Evolutionary conservation across 2,888 invertebrate species (phyloP).

Genomic region (Acronicta leporina): DNA sequence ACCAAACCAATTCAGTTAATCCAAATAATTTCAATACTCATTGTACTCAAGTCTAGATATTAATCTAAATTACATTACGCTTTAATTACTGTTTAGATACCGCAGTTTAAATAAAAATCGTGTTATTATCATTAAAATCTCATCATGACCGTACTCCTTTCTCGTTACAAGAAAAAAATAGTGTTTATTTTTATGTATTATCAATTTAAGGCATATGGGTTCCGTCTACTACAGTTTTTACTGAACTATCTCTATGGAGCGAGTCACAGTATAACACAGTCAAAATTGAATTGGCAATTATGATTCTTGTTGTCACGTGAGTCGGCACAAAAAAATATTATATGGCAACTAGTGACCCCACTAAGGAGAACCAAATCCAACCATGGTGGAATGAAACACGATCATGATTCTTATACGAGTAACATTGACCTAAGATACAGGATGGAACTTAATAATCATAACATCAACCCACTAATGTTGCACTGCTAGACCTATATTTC

Average conservation of each 20-base stretch:
- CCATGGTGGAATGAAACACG: too few relatives aligned
- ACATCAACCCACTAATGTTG: too few relatives aligned
- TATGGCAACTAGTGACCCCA: too few relatives aligned
- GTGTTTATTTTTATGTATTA: constrained; percentile 2
- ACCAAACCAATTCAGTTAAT: not conserved
- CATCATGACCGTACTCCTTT: constrained; percentile 54
- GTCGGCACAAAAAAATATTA: too few relatives aligned
- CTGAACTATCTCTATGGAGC: not conserved
- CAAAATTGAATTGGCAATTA: too few relatives aligned
- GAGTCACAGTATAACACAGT: too few relatives aligned
- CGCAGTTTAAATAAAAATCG: constrained; percentile 33
- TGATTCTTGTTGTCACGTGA: too few relatives aligned
- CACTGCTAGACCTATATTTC: too few relatives aligned
- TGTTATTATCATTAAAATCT: constrained; percentile 57
- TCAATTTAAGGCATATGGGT: constrained; percentile 5
- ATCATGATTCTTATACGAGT: too few relatives aligned
- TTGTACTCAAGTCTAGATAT: constrained; percentile 32
- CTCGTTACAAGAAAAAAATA: constrained; percentile 49
- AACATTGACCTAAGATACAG: too few relatives aligned
- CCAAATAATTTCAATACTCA: not conserved
- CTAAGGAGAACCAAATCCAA: too few relatives aligned
- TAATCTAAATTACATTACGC: constrained; percentile 36
- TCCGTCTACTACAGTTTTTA: constrained; percentile 16
- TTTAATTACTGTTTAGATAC: constrained; percentile 44
- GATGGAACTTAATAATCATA: too few relatives aligned